phyloP scores from a whole-genome alignment of 2,797 vertebrate species.

The Fistularia tabacaria region DNA sequence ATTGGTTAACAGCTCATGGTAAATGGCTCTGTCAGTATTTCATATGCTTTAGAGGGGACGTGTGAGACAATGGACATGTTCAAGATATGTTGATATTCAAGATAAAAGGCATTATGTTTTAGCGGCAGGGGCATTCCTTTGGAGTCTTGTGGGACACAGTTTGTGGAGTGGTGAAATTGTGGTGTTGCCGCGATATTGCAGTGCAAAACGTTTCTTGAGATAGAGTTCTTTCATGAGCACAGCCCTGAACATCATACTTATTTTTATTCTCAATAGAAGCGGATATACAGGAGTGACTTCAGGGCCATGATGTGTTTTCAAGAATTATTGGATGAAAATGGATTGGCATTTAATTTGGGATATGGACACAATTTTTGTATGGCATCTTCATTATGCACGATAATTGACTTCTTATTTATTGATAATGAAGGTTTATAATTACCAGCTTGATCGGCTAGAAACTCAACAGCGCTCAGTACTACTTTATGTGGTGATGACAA shows the following conservation, averaged over 20 bases:
- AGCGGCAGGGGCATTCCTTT: slow-evolving; percentile 33
- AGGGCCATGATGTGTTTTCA: not conserved
- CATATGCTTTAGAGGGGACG: slow-evolving; percentile 21
- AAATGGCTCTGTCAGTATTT: slow-evolving; percentile 21
- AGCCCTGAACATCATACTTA: not conserved
- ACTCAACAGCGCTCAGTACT: too few species aligned
- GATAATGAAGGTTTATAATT: too few species aligned
- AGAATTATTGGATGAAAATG: not conserved
- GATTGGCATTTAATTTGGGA: too few species aligned
- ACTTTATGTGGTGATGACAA: too few species aligned
- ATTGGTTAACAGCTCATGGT: slow-evolving; percentile 21
- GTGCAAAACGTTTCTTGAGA: slow-evolving; percentile 6
- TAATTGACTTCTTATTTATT: too few species aligned
- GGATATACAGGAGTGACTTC: not conserved
- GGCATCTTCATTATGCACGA: too few species aligned
- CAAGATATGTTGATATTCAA: slow-evolving; percentile 38
- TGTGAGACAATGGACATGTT: slow-evolving; percentile 41
- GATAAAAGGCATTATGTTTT: slow-evolving; percentile 27
- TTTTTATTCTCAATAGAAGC: not conserved
- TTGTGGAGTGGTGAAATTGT: slow-evolving; percentile 6
- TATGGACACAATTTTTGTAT: too few species aligned
- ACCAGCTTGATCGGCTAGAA: too few species aligned
- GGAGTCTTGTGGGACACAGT: slow-evolving; percentile 29
- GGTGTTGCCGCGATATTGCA: slow-evolving; percentile 7
- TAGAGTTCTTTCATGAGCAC: not conserved